Evolutionary conservation across 2,888 invertebrate genomes (phyloP).

Genomic region (Macropis europaea): DNA sequence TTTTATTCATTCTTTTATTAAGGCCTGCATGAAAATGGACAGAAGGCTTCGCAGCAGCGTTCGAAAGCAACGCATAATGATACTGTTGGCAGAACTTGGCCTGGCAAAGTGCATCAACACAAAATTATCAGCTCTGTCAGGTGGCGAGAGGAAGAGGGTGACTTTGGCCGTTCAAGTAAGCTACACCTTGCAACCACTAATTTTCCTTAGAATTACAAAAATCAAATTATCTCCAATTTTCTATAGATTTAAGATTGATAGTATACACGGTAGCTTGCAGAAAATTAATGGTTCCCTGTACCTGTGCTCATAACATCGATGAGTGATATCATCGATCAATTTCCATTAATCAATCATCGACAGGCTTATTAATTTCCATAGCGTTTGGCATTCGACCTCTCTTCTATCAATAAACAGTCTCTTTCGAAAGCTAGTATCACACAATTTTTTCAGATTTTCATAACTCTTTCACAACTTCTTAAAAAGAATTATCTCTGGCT

Average conservation of each 20-base stretch:
- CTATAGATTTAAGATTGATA: not conserved
- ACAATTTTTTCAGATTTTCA: too few relatives aligned
- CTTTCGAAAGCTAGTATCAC: too few relatives aligned
- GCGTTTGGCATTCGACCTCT: too few relatives aligned
- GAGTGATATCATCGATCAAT: not conserved
- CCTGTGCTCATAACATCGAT: too few relatives aligned
- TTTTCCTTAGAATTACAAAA: too few relatives aligned
- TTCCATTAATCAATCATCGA: not conserved
- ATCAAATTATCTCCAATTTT: not conserved
- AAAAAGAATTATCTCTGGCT: too few relatives aligned
- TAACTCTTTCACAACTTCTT: too few relatives aligned
- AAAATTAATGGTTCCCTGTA: not conserved
- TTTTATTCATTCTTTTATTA: constrained; percentile 5
- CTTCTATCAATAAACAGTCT: not conserved
- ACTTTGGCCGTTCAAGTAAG: constrained; percentile 89
- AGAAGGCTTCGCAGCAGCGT: constrained; percentile 76
- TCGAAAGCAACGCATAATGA: constrained; percentile 79
- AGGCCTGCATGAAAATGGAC: constrained; percentile 91
- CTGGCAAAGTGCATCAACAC: constrained; percentile 87
- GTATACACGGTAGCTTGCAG: not conserved
- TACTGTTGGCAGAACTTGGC: constrained; percentile 85
- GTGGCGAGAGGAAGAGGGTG: constrained; percentile 93
- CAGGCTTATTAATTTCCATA: not conserved
- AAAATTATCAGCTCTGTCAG: constrained; percentile 89
- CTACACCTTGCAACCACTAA: not conserved